Evolutionary conservation across 35 echinoderm and acorn worm species (phyloP).

Genomic region (Anneissia japonica): DNA sequence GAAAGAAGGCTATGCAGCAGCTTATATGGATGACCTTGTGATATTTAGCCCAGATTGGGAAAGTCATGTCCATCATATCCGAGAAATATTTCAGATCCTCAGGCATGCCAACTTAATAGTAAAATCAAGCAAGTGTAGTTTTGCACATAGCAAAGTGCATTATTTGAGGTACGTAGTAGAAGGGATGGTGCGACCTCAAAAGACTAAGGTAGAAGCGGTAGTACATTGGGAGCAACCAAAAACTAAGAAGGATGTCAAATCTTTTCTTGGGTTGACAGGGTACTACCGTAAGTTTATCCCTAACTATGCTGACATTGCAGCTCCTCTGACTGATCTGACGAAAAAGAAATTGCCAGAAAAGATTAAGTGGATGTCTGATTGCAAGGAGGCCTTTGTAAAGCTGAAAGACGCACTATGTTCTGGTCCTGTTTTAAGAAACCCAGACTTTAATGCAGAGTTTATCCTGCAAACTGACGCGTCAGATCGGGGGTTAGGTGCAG

Average conservation of each 20-base stretch:
- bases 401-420: neutral
- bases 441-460: neutral
- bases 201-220: neutral
- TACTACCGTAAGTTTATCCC: constrained; percentile 46
- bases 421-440: constrained; percentile 4
- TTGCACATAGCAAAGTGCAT: constrained; percentile 15
- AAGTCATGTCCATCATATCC: constrained; percentile 28
- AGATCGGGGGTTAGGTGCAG: constrained; percentile 9
- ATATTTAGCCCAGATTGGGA: constrained; percentile 22
- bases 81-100: constrained; percentile 5
- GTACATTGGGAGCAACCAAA: neutral
- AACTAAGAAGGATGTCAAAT: constrained; percentile 32
- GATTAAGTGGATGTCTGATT: constrained; percentile 21
- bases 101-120: constrained; percentile 23
- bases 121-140: constrained; percentile 36
- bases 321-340: constrained; percentile 38
- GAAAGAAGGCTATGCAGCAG: neutral
- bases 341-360: constrained; percentile 23
- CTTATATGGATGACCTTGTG: constrained; percentile 42
- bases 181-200: neutral
- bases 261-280: constrained; percentile 21
- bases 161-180: constrained; percentile 41
- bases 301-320: constrained; percentile 44
- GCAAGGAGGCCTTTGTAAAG: constrained; percentile 25
- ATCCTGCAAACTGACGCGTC: constrained; percentile 22